A percentile compares a stretch with the other conserved stretches of the same genome.
These are phyloP conservation scores for Creontiades dilutus DNA, from an alignment of 2,888 invertebrate genomes.

Conservation along the genomic window DNA sequence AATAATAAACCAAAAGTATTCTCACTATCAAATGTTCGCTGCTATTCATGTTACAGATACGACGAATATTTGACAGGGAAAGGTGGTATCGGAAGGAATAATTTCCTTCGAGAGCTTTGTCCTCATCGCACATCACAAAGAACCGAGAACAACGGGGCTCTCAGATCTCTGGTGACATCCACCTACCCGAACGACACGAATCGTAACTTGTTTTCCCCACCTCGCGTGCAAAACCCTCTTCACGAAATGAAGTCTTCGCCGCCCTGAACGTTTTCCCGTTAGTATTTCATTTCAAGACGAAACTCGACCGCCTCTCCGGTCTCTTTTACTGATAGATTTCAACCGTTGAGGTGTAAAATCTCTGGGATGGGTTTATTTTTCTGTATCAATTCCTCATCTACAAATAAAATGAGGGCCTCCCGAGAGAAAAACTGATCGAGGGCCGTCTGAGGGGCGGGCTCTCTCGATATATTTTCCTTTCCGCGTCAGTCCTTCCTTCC, in stretches of 20 bases:
- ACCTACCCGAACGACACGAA: not conserved
- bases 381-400: not conserved
- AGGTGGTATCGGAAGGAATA: not conserved
- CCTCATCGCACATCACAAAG: not conserved
- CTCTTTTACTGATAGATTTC: not conserved
- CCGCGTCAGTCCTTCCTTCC: not conserved
- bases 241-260: not conserved
- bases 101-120: not conserved
- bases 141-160: not conserved
- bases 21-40: no score
- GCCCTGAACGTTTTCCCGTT: not conserved
- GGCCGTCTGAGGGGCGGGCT: not conserved
- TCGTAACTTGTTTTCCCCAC: not conserved
- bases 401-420: not conserved
- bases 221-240: not conserved
- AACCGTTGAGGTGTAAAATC: not conserved
- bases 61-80: no score
- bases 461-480: not conserved
- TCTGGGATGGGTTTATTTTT: not conserved
- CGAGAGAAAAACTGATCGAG: not conserved
- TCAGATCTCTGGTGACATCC: not conserved
- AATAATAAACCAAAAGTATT: no score
- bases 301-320: not conserved
- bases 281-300: not conserved
- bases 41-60: no score